Base-by-base conservation (phyloP, 2,113 vertebrate species). In the Cygnus atratus region DNA sequence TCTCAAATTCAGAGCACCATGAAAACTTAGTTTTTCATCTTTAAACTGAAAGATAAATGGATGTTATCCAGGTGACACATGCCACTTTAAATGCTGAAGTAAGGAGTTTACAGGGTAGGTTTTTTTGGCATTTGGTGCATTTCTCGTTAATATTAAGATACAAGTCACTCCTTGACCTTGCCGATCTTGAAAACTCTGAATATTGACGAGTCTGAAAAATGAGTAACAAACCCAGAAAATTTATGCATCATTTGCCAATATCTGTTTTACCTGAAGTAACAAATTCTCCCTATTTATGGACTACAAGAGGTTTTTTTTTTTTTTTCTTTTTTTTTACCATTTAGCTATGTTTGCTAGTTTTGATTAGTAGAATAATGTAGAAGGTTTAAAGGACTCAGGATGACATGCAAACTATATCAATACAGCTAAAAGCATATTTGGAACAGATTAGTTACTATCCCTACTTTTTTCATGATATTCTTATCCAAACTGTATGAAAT, bases 31-130 rank as follows among this genome's bases (percentile, higher is more conserved):
- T 33, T 88, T 96, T 90, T 94, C 71, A 85, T 93, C 73, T 92
- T 94, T 87, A 93, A 96, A 93, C 62, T 48, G 65, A 78, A 88
- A 96, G 52, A 87, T 81, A 96, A 95, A 84, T 58, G 59, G 52
- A 67, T 88, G 68, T 57, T 94, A 84, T 57, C 65, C 65, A 41
- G 33, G 44, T 88, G 77, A 70, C 55, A 43, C 17, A 7, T 75
- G 92, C 41, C 93, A 94, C 59, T 75, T 52, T 73, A 85, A 85
- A 44, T 24, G 24, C 31, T 35, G 61, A 92, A 87, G 62, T 46
- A 58, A 87, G 44, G 77, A 26, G 20, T 28, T 72, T 91, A 73
- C 35, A 66, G 52, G 71, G 11, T 3, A 15, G 19, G 25, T 3
- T 57, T 57, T 71, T 37, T n/a, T 55, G 37, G 15, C 35, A 35